Evolutionary conservation across 1,140 invertebrate genomes (phyloP).

Genomic region (Brachystomella parvula): DNA sequence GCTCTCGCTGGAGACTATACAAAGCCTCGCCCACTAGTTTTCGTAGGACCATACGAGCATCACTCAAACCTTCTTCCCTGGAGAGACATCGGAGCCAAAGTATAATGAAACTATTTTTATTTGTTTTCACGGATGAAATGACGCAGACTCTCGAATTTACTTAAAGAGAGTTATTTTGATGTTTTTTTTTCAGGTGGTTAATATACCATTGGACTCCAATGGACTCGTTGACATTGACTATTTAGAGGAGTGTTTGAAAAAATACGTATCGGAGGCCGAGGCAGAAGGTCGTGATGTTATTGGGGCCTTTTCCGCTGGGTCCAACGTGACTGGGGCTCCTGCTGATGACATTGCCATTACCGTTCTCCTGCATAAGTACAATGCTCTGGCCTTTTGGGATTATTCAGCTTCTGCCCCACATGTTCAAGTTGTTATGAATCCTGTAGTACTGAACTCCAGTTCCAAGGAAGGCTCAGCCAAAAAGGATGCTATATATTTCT

Average conservation of each 20-base stretch:
- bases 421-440: slow-evolving; percentile 77
- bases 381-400: slow-evolving; percentile 80
- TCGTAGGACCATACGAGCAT: slow-evolving; percentile 79
- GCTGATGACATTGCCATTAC: slow-evolving; percentile 76
- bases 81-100: slow-evolving; percentile 68
- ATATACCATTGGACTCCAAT: slow-evolving; percentile 65
- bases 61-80: slow-evolving; percentile 76
- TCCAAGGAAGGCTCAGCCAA: slow-evolving; percentile 56
- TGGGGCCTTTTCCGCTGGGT: slow-evolving; percentile 78
- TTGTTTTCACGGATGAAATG: background rate
- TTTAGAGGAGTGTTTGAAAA: slow-evolving; percentile 62
- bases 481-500: slow-evolving; percentile 86
- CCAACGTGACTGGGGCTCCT: slow-evolving; percentile 80
- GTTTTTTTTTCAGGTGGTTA: slow-evolving; percentile 55
- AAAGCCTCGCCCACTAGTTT: slow-evolving; percentile 52
- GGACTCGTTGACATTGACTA: slow-evolving; percentile 70
- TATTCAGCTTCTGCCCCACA: slow-evolving; percentile 79
- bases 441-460: slow-evolving; percentile 51
- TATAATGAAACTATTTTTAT: slow-evolving; percentile 43
- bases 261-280: slow-evolving; percentile 31
- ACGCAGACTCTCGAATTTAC: background rate
- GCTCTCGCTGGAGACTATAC: slow-evolving; percentile 46
- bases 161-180: slow-evolving; percentile 10
- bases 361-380: slow-evolving; percentile 68
- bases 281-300: slow-evolving; percentile 49